These are phyloP conservation scores for Tenebrio molitor DNA, from an alignment of 1,140 invertebrate species.

Conservation along the genomic window DNA sequence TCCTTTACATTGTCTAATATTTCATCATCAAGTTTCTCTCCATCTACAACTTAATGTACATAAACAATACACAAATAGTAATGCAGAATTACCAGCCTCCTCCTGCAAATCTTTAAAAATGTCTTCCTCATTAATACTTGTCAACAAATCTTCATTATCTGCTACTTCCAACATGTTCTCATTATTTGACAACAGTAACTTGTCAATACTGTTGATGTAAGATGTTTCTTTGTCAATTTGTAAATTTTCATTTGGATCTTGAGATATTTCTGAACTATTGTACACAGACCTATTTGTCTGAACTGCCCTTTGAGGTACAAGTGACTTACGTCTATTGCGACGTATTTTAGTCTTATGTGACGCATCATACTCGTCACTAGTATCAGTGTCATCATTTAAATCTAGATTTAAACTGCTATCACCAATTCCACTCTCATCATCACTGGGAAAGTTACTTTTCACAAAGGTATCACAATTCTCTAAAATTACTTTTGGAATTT, in stretches of 20 bases:
- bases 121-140: slow-evolving; percentile 57
- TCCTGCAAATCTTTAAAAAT: slow-evolving; percentile 61
- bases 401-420: slow-evolving; percentile 9
- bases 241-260: slow-evolving; percentile 43
- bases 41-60: no score
- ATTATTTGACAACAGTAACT: slow-evolving; percentile 27
- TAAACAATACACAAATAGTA: neutral
- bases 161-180: slow-evolving; percentile 45
- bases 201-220: slow-evolving; percentile 15
- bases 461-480: slow-evolving; percentile 8
- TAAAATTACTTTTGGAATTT: slow-evolving; percentile 27
- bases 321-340: slow-evolving; percentile 21
- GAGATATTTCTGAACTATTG: slow-evolving; percentile 48
- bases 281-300: slow-evolving; percentile 20
- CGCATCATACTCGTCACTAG: neutral
- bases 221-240: slow-evolving; percentile 13
- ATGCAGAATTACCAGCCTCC: slow-evolving; percentile 55
- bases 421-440: slow-evolving; percentile 23
- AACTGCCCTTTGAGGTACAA: slow-evolving; percentile 17
- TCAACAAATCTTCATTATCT: slow-evolving; percentile 55
- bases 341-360: neutral
- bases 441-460: slow-evolving; percentile 25
- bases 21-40: slow-evolving; percentile 59
- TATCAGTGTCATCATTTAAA: slow-evolving; percentile 7
- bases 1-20: slow-evolving; percentile 61